Conservation (phyloP, 2,888 invertebrate genomes). For the Erynnis tages region DNA sequence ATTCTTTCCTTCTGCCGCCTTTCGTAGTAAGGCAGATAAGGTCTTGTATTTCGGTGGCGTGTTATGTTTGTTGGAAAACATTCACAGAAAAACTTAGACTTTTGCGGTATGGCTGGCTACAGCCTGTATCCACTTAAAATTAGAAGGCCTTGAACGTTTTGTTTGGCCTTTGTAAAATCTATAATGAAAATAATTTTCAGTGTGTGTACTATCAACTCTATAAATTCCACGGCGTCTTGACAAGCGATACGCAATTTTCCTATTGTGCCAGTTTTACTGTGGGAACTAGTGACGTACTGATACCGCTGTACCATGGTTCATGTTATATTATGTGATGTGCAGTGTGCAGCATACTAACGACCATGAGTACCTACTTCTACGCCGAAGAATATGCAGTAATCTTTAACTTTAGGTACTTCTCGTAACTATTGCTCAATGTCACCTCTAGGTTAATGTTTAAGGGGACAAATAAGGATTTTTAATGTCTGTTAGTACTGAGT, state of each 20-base stretch:
- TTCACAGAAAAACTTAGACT: too few relatives aligned
- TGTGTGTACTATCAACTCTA: too few relatives aligned
- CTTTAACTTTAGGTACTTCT: background rate
- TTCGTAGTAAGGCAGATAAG: too few relatives aligned
- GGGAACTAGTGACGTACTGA: constrained; percentile 45
- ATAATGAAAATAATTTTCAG: too few relatives aligned
- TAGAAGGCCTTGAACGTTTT: too few relatives aligned
- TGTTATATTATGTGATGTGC: constrained; percentile 22
- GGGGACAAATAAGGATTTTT: background rate
- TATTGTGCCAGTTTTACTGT: constrained; percentile 57
- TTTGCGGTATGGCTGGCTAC: too few relatives aligned
- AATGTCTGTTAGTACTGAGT: too few relatives aligned
- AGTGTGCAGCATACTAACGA: constrained; percentile 28
- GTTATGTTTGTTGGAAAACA: too few relatives aligned
- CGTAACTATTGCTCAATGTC: constrained; percentile 1
- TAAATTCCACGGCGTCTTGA: constrained; percentile 31
- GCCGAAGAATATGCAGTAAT: background rate
- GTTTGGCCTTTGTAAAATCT: too few relatives aligned
- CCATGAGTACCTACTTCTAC: background rate
- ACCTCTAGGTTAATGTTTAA: background rate
- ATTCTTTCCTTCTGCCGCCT: too few relatives aligned
- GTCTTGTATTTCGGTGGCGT: too few relatives aligned
- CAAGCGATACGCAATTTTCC: constrained; percentile 57
- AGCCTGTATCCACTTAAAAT: too few relatives aligned
- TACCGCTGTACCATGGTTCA: constrained; percentile 24